phyloP scores from a whole-genome alignment of 2,888 invertebrate genomes.

The Eupithecia tripunctaria region DNA sequence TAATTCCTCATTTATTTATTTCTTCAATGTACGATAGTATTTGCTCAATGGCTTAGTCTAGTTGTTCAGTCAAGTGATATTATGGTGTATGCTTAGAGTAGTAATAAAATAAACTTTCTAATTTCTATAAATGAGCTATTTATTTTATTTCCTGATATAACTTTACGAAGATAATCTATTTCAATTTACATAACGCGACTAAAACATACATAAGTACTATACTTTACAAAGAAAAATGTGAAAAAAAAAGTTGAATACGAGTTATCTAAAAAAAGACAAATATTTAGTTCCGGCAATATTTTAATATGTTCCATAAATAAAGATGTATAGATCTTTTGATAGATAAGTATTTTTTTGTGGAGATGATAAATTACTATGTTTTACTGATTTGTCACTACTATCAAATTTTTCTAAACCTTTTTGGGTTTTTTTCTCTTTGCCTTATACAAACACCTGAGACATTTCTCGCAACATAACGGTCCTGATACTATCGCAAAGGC shows the following conservation, averaged over 20 bases:
- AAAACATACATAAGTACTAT: too few relatives aligned
- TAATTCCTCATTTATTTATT: slow-evolving; percentile 49
- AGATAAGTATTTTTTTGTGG: neutral
- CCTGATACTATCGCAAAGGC: slow-evolving; percentile 50
- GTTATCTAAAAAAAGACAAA: neutral
- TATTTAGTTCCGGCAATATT: neutral
- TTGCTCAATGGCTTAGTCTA: slow-evolving; percentile 75
- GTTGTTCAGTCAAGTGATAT: slow-evolving; percentile 82
- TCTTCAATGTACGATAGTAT: slow-evolving; percentile 51
- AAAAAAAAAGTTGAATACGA: too few relatives aligned
- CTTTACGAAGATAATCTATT: neutral
- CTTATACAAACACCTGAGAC: slow-evolving; percentile 46
- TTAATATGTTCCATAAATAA: neutral
- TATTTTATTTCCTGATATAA: neutral
- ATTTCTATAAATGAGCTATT: slow-evolving; percentile 41
- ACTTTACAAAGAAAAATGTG: neutral
- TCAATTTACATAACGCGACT: neutral
- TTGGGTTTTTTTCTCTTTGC: neutral
- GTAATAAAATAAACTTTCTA: slow-evolving; percentile 70
- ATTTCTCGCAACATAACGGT: slow-evolving; percentile 57
- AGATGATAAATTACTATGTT: neutral
- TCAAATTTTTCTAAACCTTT: neutral
- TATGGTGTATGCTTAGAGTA: slow-evolving; percentile 82
- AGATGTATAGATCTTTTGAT: neutral
- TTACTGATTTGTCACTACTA: neutral